Conservation (phyloP, 2,113 vertebrate genomes). For the Platysternon megacephalum region DNA sequence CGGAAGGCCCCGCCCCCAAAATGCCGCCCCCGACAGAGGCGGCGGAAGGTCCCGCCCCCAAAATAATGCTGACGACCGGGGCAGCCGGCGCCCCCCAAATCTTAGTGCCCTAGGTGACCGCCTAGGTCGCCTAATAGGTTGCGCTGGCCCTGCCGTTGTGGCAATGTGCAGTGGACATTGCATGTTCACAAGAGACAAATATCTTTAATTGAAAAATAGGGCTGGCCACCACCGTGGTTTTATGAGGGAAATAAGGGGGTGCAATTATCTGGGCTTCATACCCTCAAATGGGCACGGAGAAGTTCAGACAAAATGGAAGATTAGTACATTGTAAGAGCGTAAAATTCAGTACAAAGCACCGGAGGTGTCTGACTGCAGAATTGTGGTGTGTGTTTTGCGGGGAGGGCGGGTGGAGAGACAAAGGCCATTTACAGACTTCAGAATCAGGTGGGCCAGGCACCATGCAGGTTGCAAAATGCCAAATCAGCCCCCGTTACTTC, state of each 20-base stretch:
- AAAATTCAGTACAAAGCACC: neutral
- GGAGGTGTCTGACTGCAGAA: too few species aligned
- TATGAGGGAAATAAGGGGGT: neutral
- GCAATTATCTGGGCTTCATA: neutral
- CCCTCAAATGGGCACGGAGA: neutral
- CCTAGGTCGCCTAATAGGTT: too few species aligned
- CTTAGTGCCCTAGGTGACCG: too few species aligned
- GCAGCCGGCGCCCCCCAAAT: too few species aligned
- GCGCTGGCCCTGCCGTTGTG: too few species aligned
- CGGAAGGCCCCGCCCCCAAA: too few species aligned
- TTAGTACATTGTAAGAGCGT: neutral
- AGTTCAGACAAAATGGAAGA: neutral
- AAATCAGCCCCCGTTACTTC: neutral
- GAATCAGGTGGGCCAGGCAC: neutral
- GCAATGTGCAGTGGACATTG: neutral
- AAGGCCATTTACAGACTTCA: neutral
- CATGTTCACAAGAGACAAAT: neutral
- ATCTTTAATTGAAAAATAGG: neutral
- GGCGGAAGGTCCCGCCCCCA: too few species aligned
- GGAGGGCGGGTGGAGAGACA: neutral
- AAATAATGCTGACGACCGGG: too few species aligned
- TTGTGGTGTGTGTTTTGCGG: too few species aligned
- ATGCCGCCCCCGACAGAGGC: too few species aligned
- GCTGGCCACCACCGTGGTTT: neutral
- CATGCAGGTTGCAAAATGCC: too few species aligned